Conservation (phyloP, 1,140 invertebrate genomes). For the Prorops nasuta region DNA sequence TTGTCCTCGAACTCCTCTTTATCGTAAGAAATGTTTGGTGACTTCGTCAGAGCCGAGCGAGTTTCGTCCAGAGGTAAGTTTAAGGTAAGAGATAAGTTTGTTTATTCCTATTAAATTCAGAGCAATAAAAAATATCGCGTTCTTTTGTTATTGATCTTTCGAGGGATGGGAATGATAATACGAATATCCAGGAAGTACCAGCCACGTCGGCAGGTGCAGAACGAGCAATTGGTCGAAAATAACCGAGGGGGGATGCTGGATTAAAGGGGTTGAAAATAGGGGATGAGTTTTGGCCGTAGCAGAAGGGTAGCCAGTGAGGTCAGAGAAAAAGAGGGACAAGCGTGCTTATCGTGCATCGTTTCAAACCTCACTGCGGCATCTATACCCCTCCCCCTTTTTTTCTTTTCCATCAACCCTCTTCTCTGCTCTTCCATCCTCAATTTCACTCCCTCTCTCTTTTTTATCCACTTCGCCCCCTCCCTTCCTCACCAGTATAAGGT, state of each 20-base stretch:
- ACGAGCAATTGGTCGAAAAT: constrained; percentile 34
- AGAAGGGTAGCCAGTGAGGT: constrained; percentile 34
- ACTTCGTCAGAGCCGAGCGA: too few species aligned
- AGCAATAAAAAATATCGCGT: too few species aligned
- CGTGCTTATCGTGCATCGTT: constrained; percentile 56
- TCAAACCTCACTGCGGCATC: too few species aligned
- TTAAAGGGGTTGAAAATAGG: background rate
- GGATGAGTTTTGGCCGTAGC: too few species aligned
- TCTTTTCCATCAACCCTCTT: constrained; percentile 8
- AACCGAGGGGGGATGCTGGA: constrained; percentile 10
- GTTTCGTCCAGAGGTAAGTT: too few species aligned
- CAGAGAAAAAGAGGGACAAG: constrained; percentile 46
- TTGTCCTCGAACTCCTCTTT: background rate
- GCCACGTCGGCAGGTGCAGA: constrained; percentile 22
- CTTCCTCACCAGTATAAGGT: constrained; percentile 12
- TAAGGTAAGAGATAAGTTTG: too few species aligned
- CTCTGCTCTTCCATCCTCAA: constrained; percentile 7
- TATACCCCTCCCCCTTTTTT: constrained; percentile 14
- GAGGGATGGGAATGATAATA: too few species aligned
- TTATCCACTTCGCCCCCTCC: too few species aligned
- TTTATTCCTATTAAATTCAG: too few species aligned
- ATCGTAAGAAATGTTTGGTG: background rate
- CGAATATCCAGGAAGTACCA: constrained; percentile 3
- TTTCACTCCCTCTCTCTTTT: constrained; percentile 5
- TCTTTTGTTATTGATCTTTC: too few species aligned